phyloP scores from a whole-genome alignment of 2,888 invertebrate species.

The Tipula helvola region DNA sequence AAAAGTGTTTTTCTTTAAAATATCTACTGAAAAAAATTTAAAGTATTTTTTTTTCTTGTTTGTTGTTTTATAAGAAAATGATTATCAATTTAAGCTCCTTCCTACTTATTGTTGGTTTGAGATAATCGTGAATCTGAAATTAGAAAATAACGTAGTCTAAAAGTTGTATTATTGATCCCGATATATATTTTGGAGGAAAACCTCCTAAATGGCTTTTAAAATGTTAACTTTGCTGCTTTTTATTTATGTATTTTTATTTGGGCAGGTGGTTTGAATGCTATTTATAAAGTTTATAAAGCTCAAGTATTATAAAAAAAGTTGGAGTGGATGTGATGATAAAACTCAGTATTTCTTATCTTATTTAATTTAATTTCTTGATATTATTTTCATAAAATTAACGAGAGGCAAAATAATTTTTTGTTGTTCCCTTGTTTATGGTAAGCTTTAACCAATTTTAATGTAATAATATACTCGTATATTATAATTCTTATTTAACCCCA shows the following conservation, averaged over 20 bases:
- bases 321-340: background rate
- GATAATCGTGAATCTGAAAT: background rate
- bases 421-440: background rate
- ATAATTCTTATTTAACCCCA: background rate
- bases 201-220: background rate
- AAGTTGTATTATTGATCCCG: background rate
- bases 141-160: background rate
- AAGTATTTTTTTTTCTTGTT: background rate
- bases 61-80: background rate
- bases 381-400: background rate
- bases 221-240: background rate
- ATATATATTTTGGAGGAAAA: background rate
- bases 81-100: background rate
- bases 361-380: conserved; percentile 4
- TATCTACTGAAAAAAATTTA: background rate
- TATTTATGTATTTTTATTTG: background rate
- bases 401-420: background rate
- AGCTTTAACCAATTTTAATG: background rate
- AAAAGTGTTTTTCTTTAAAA: background rate
- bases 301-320: background rate
- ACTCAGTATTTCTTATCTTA: background rate
- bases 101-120: background rate
- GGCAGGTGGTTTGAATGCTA: background rate
- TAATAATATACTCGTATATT: background rate
- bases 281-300: background rate